Conservation (phyloP, 2,797 vertebrate species). For the Rhadinocentrus ornatus region DNA sequence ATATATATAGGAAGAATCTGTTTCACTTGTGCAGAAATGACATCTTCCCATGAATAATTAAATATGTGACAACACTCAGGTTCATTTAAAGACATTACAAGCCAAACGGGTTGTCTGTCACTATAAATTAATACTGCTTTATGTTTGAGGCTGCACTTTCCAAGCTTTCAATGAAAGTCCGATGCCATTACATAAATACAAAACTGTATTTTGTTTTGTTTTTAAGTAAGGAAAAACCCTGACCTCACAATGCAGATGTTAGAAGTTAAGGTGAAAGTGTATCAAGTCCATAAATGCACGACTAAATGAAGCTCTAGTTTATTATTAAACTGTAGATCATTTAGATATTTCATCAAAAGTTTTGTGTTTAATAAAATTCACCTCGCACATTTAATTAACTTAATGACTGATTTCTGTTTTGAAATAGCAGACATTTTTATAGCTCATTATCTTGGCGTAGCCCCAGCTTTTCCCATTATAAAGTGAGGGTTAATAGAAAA, state of each 20-base stretch:
- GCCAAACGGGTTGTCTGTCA: neutral
- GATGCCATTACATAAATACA: neutral
- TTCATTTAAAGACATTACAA: conserved; percentile 2
- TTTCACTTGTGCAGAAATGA: neutral
- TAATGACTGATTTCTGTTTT: conserved; percentile 10
- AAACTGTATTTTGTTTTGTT: neutral
- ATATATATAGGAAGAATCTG: neutral
- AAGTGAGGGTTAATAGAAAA: conserved; percentile 55
- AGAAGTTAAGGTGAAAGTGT: neutral
- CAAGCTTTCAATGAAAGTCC: neutral
- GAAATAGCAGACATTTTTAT: conserved; percentile 4
- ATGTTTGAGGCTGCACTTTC: neutral
- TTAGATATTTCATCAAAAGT: neutral
- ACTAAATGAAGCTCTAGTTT: neutral
- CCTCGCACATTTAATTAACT: neutral
- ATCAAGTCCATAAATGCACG: neutral
- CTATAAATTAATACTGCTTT: neutral
- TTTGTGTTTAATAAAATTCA: neutral
- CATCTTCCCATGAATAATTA: neutral
- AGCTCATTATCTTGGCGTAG: conserved; percentile 13
- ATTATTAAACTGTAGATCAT: neutral
- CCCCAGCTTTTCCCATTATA: conserved; percentile 18
- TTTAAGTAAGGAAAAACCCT: neutral
- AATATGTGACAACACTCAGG: neutral
- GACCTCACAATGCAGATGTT: neutral